These are phyloP conservation scores for Alcedo atthis DNA, from an alignment of 2,797 vertebrate genomes.

Conservation along the genomic window DNA sequence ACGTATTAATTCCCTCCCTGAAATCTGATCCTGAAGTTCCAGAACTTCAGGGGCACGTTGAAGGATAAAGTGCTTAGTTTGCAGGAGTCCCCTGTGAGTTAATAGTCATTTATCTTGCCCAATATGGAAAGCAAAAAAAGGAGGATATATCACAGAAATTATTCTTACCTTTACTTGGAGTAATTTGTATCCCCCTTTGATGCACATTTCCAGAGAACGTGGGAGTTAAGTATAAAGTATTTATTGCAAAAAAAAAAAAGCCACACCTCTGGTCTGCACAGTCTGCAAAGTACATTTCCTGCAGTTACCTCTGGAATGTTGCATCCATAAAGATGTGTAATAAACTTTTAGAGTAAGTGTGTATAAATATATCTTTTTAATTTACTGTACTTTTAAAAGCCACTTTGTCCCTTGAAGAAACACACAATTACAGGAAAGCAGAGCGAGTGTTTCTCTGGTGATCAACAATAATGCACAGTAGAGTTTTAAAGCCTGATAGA, in stretches of 20 bases:
- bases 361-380: background rate
- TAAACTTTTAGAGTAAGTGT: background rate
- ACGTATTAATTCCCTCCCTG: background rate
- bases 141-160: background rate
- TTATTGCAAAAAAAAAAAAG: background rate
- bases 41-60: background rate
- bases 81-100: background rate
- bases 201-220: background rate
- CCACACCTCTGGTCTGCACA: background rate
- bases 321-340: background rate
- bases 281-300: background rate
- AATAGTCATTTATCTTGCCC: background rate
- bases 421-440: background rate
- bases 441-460: background rate
- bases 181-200: background rate
- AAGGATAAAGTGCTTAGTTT: background rate
- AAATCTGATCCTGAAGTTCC: background rate
- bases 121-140: background rate
- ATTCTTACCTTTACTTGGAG: background rate
- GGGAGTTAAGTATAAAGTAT: background rate
- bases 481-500: conserved; percentile 21
- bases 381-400: background rate
- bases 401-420: background rate
- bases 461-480: background rate
- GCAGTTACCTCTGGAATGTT: background rate